A percentile compares a stretch with the other conserved stretches of the same genome.
These are phyloP conservation scores for Petrolisthes manimaculis DNA, from an alignment of 2,888 invertebrate genomes.

Conservation along the genomic window DNA sequence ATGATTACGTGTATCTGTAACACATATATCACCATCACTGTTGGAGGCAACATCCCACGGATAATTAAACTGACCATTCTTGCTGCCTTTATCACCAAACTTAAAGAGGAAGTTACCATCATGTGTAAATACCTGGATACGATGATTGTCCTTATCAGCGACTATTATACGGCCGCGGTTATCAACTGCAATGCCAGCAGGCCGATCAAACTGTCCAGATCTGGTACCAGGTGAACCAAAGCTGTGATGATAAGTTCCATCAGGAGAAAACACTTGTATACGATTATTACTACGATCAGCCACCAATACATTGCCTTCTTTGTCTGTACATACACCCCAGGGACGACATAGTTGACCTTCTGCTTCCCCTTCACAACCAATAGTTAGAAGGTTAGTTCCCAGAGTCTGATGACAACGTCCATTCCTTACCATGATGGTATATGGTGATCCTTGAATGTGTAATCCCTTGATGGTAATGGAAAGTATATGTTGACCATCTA, in stretches of 20 bases:
- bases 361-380: slow-evolving; percentile 74
- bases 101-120: slow-evolving; percentile 83
- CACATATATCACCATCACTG: slow-evolving; percentile 83
- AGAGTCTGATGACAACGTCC: slow-evolving; percentile 69
- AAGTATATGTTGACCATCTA: slow-evolving; percentile 69
- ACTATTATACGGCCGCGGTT: slow-evolving; percentile 85
- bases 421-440: slow-evolving; percentile 69
- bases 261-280: slow-evolving; percentile 76
- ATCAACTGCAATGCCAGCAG: slow-evolving; percentile 86
- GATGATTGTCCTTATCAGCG: slow-evolving; percentile 96
- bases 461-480: slow-evolving; percentile 69
- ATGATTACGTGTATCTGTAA: slow-evolving; percentile 94
- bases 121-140: slow-evolving; percentile 86
- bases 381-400: slow-evolving; percentile 70
- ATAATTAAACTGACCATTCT: slow-evolving; percentile 92
- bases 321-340: slow-evolving; percentile 86
- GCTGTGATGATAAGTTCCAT: slow-evolving; percentile 79
- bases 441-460: slow-evolving; percentile 71
- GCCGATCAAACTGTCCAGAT: slow-evolving; percentile 90
- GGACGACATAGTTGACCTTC: slow-evolving; percentile 75
- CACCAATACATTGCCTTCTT: slow-evolving; percentile 81
- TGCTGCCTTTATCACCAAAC: slow-evolving; percentile 91
- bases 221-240: slow-evolving; percentile 83
- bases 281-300: slow-evolving; percentile 86
- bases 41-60: slow-evolving; percentile 98